Evolutionary conservation across 2,888 invertebrate genomes (phyloP).

Genomic region (Laspeyria flexula): DNA sequence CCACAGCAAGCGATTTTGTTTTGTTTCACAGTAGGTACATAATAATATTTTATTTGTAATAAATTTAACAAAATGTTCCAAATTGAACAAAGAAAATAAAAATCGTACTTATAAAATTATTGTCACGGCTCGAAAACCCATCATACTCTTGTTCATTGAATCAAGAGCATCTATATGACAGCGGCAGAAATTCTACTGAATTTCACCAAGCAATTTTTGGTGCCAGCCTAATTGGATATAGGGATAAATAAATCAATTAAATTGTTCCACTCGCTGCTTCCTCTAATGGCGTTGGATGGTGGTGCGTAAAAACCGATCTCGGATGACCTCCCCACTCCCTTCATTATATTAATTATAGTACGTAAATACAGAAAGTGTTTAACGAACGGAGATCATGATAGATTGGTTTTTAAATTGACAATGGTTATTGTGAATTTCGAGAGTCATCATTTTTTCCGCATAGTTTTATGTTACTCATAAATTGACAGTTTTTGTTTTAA

Average conservation of each 20-base stretch:
- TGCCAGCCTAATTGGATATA: slow-evolving; percentile 67
- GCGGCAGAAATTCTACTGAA: slow-evolving; percentile 29
- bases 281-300: slow-evolving; percentile 66
- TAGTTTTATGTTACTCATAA: not conserved
- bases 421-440: slow-evolving; percentile 11
- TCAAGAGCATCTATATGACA: slow-evolving; percentile 18
- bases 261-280: slow-evolving; percentile 68
- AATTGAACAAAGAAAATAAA: not conserved
- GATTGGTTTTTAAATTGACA: slow-evolving; percentile 15
- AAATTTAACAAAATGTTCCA: not conserved
- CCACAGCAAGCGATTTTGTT: too few species aligned
- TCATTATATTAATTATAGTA: slow-evolving; percentile 20
- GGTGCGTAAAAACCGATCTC: slow-evolving; percentile 50
- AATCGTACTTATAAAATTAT: not conserved
- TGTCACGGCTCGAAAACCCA: slow-evolving; percentile 16
- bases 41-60: not conserved
- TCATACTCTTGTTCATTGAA: slow-evolving; percentile 13
- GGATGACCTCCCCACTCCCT: slow-evolving; percentile 34
- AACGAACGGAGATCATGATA: slow-evolving; percentile 10
- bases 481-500: too few species aligned
- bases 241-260: slow-evolving; percentile 79
- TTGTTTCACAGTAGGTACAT: too few species aligned
- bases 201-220: slow-evolving; percentile 52
- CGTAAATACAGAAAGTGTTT: slow-evolving; percentile 14
- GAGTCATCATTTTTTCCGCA: not conserved